Evolutionary conservation across 2,888 invertebrate genomes (phyloP), one percentile per base, ranked within the genome.

Genomic region (Phortica okadai): DNA sequence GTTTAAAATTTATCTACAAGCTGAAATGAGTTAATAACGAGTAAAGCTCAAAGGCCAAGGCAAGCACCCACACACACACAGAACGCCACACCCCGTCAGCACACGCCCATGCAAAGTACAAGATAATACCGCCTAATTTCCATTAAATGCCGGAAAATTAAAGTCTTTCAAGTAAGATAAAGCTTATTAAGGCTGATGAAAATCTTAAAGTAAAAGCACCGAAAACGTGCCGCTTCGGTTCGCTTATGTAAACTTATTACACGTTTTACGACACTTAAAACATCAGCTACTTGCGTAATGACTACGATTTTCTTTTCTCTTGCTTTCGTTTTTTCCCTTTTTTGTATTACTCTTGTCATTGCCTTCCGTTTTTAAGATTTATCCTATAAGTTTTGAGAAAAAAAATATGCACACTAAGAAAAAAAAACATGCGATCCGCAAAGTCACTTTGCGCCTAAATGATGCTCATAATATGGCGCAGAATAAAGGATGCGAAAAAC

Each of bases 101-200:
- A 16, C 69, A 69, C 45, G n/a, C 25, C 14, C 44, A 69, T 69
- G 41, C 21, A 41, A 62, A 50, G 50, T 5, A 41, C 16, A 69
- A 69, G 69, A 72, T 56, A 54, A 72, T 33, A 54, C 50, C 11
- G 33, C 33, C 54, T 56, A 72, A 56, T 69, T 72, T 72, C 45
- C 70, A 72, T 54, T 72, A 72, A 72, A 72, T 72, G 70, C 70
- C 70, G 33, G 70, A 72, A 72, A 56, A 54, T 72, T 56, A 33
- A 72, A 72, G 41, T 72, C 54, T 54, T 72, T 72, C n/a, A 56
- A 72, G 56, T 25, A 72, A 72, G 70, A 56, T 56, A 56, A 54
- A 54, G 54, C 70, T 72, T 54, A 54, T 72, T 72, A 72, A 33
- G 44, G 70, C n/a, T 70, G 54, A 25, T 50, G 50, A 45, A 45